Conservation (phyloP, 2,888 invertebrate genomes). For the Troides aeacus region DNA sequence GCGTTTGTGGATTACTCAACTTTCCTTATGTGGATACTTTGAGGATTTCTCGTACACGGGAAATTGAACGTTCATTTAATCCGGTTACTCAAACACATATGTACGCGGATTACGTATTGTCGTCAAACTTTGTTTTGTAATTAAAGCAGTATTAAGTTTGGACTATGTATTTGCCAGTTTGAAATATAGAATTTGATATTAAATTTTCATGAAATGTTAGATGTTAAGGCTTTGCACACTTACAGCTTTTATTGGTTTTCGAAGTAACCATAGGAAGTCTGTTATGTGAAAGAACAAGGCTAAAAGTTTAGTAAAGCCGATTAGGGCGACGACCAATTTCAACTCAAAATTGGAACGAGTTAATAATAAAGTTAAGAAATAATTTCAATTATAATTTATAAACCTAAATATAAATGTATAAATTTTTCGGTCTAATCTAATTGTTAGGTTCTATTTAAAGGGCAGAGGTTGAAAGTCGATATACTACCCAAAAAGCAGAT, state of each 20-base stretch:
- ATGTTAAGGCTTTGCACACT: neutral
- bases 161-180: slow-evolving; percentile 34
- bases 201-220: slow-evolving; percentile 30
- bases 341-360: no score
- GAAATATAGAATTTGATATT: slow-evolving; percentile 46
- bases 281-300: neutral
- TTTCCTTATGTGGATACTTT: slow-evolving; percentile 68
- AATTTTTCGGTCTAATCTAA: no score
- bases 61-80: slow-evolving; percentile 58
- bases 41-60: slow-evolving; percentile 54
- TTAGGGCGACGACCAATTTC: no score
- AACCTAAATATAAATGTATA: no score
- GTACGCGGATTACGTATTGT: slow-evolving; percentile 39
- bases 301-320: neutral
- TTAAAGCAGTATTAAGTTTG: slow-evolving; percentile 34
- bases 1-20: slow-evolving; percentile 75
- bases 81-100: slow-evolving; percentile 27
- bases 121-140: slow-evolving; percentile 38
- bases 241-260: neutral
- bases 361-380: no score
- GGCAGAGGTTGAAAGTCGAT: no score
- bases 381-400: no score
- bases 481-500: no score
- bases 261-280: neutral
- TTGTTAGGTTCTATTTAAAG: no score